Evolutionary conservation across 1,140 invertebrate genomes (phyloP), one percentile per base, ranked within the genome.

Genomic region (Philotrypesis tridentata): DNA sequence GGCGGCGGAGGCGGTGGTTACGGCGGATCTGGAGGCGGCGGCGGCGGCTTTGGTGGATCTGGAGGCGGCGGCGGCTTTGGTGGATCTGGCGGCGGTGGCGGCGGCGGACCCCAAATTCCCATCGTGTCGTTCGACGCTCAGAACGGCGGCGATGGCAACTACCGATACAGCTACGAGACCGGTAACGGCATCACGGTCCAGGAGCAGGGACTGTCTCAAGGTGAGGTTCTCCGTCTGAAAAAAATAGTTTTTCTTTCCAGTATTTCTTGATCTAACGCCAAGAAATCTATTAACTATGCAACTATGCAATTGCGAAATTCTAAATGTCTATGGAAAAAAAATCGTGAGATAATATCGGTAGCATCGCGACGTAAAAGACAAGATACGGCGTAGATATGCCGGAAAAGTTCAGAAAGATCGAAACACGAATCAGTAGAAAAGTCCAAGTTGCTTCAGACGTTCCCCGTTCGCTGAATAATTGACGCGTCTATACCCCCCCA

Each of bases 141-240:
- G 43, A 90, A 93, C 43, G 90, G 90, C 75, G 91, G 92, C 29
- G 93, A 93, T 79, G 93, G 90, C 63, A 90, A 88, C 78, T 91
- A 91, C 83, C 84, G 85, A 23, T 90, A 80, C 77, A 94, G 93
- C 84, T 94, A 94, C 85, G 93, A 94, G 89, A 94, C 94, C 21
- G 94, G 92, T 86, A 94, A 95, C 85, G 93, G 93, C 40, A 94
- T 94, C 74, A 89, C 88, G 37, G 93, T 93, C 23, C 92, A 94
- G 87, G 94, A 94, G 89, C 92, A 93, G 76, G 94, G 94, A 68
- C 87, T 88, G 40, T 63, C 80, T 48, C 87, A 90, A 87, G 88
- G 88, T 87, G 82, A 85, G 80, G 27, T 37, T 55, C 1, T 2
- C 14, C n/a, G 0, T 48, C 43, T n/a, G n/a, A n/a, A n/a, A n/a